phyloP scores from a whole-genome alignment of 2,888 invertebrate genomes.

The Saturnia japonica region DNA sequence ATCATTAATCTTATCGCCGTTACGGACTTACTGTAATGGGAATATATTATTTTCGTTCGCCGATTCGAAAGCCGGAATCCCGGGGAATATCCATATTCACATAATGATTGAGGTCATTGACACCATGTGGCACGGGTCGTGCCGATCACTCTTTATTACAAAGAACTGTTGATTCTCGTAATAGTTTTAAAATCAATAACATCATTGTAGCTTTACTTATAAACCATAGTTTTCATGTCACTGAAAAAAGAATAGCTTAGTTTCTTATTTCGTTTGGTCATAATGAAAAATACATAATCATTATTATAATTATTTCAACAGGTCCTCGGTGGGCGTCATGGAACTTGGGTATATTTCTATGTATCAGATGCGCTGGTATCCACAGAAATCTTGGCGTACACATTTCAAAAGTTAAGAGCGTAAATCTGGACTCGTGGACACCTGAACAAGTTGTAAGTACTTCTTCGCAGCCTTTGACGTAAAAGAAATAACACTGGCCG shows the following conservation, averaged over 20 bases:
- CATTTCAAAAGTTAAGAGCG: slow-evolving; percentile 99
- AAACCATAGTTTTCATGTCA: too few species aligned
- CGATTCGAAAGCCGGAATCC: too few species aligned
- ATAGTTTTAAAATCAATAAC: not conserved
- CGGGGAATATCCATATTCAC: too few species aligned
- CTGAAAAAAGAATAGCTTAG: not conserved
- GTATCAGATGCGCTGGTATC: slow-evolving; percentile 99
- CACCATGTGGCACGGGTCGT: too few species aligned
- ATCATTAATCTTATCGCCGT: too few species aligned
- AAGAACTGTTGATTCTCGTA: not conserved
- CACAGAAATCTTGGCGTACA: slow-evolving; percentile 99
- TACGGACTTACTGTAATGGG: too few species aligned
- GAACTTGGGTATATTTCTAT: slow-evolving; percentile 99
- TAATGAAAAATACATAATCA: not conserved
- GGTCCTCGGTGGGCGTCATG: slow-evolving; percentile 99
- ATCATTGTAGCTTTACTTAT: too few species aligned
- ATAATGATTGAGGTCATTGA: too few species aligned
- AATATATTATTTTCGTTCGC: too few species aligned
- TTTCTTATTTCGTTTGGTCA: not conserved
- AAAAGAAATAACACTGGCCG: not conserved
- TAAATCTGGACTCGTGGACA: slow-evolving; percentile 99
- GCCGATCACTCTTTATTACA: too few species aligned
- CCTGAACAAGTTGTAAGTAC: slow-evolving; percentile 95
- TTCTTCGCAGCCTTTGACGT: not conserved
- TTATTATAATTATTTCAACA: slow-evolving; percentile 55